Evolutionary conservation across 2,113 vertebrate species (phyloP).

Genomic region (Apeltes quadracus): DNA sequence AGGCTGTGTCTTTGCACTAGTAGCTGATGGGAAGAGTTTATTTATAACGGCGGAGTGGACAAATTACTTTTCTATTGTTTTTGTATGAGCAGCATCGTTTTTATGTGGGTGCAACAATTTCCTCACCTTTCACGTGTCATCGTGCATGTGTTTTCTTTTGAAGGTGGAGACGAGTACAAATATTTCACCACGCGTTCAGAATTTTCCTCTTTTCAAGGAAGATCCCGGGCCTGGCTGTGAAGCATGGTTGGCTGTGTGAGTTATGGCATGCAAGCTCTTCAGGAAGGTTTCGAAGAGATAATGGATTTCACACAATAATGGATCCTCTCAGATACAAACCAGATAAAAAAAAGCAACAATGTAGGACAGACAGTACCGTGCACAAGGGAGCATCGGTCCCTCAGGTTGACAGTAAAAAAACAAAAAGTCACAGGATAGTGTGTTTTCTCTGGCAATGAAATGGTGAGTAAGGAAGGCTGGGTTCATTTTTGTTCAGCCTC

Average conservation of each 20-base stretch:
- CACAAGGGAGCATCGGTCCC: conserved; percentile 22
- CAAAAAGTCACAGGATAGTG: conserved; percentile 21
- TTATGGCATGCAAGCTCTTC: conserved; percentile 63
- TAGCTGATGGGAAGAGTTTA: conserved; percentile 52
- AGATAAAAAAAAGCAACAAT: conserved; percentile 39
- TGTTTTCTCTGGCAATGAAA: conserved; percentile 29
- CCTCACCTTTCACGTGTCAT: conserved; percentile 5
- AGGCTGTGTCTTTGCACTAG: conserved; percentile 52
- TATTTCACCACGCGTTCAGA: conserved; percentile 63
- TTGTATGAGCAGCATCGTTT: conserved; percentile 13
- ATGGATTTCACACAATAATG: conserved; percentile 59
- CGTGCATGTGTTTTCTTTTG: conserved; percentile 44
- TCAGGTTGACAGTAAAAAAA: conserved; percentile 3
- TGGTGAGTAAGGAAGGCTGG: conserved; percentile 16
- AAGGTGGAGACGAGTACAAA: conserved; percentile 52
- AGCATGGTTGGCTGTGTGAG: conserved; percentile 73
- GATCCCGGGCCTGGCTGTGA: conserved; percentile 66
- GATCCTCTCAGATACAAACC: conserved; percentile 41
- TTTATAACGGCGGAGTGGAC: conserved; percentile 32
- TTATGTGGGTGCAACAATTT: conserved; percentile 36
- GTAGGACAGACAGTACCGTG: conserved; percentile 24
- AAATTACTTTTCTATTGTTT: conserved; percentile 22
- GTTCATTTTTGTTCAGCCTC: conserved; percentile 32
- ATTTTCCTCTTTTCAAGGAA: conserved; percentile 62
- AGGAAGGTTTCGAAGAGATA: conserved; percentile 45